These are phyloP conservation scores for Cygnus olor DNA, from an alignment of 2,797 vertebrate genomes.

Conservation along the genomic window DNA sequence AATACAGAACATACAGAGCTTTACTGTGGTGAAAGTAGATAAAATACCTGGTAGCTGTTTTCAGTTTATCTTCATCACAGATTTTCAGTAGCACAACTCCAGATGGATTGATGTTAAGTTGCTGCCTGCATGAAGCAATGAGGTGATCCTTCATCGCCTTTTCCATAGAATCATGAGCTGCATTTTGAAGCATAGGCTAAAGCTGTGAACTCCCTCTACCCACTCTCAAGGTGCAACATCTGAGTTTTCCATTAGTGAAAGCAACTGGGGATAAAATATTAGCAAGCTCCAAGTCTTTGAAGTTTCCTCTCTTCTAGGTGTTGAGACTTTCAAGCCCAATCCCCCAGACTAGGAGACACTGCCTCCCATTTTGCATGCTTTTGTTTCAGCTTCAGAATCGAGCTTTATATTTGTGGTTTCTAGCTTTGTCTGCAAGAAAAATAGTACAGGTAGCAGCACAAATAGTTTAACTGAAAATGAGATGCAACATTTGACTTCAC, in stretches of 20 bases:
- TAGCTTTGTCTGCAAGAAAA: not conserved
- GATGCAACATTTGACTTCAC: not conserved
- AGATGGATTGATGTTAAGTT: not conserved
- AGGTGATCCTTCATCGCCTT: not conserved
- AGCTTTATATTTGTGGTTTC: not conserved
- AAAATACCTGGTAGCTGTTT: not conserved
- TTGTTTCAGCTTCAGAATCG: not conserved
- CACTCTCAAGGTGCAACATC: not conserved
- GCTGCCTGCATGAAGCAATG: not conserved
- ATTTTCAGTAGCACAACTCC: not conserved
- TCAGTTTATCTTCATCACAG: not conserved
- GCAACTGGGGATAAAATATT: not conserved
- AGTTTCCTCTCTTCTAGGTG: not conserved
- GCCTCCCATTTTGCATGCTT: not conserved
- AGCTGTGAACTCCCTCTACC: not conserved
- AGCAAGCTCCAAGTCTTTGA: not conserved
- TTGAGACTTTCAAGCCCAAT: not conserved
- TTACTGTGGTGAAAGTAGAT: not conserved
- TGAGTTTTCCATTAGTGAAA: not conserved
- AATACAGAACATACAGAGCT: not conserved
- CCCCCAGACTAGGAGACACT: not conserved
- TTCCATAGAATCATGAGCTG: not conserved
- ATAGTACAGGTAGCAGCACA: not conserved
- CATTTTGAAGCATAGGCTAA: not conserved
- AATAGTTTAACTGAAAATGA: not conserved